phyloP scores from a whole-genome alignment of 1,140 invertebrate genomes.

The Lordiphosa clarofinis region DNA sequence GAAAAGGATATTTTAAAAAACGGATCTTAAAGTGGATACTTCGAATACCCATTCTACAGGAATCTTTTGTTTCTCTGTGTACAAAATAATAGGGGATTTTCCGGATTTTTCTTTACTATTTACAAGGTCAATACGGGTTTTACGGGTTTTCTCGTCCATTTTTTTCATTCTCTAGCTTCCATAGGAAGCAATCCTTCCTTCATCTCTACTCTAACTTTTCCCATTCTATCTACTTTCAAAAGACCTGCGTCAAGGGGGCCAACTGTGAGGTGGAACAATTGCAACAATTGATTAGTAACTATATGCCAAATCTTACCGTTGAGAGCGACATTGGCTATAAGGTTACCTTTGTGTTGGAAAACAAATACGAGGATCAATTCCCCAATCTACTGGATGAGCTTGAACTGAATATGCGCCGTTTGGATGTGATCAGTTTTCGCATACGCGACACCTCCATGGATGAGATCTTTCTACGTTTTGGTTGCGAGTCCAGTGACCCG shows the following conservation, averaged over 20 bases:
- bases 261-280: conserved; percentile 16
- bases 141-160: too few species aligned
- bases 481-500: conserved; percentile 37
- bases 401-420: conserved; percentile 69
- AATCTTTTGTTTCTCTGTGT: too few species aligned
- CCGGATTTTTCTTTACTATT: too few species aligned
- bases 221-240: neutral
- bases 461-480: conserved; percentile 85
- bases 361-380: conserved; percentile 83
- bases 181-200: too few species aligned
- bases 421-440: conserved; percentile 91
- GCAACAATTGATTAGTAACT: conserved; percentile 12
- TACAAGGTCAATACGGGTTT: too few species aligned
- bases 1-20: too few species aligned
- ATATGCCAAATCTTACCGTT: conserved; percentile 31
- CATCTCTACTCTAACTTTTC: too few species aligned
- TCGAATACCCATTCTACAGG: too few species aligned
- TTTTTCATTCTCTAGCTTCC: too few species aligned
- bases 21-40: too few species aligned
- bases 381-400: conserved; percentile 82
- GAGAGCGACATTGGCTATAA: conserved; percentile 83
- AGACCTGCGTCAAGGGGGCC: conserved; percentile 43
- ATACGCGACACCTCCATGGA: conserved; percentile 96
- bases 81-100: too few species aligned
- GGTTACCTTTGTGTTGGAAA: conserved; percentile 82